Base-by-base conservation (phyloP, 2,797 vertebrate genomes). In the Rhynchonycteris naso region DNA sequence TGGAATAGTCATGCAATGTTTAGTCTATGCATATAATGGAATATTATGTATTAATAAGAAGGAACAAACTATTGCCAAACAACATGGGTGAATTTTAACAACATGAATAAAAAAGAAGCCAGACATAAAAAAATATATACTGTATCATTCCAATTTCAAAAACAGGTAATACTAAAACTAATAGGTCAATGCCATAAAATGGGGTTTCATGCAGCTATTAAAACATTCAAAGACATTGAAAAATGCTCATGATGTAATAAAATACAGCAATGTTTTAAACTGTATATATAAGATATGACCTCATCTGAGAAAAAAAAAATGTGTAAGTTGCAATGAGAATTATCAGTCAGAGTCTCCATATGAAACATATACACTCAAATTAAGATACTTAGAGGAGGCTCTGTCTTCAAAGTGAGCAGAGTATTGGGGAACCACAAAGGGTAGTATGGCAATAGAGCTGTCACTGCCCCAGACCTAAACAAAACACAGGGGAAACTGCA, bases 1-100 rank as follows among this genome's bases (percentile, higher is more conserved):
- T 65, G n/a, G 30, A 91, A 71, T 33, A 30, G 4, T 71, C 56
- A n/a, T 10, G 5, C 47, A 63, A 63, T 58, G 15, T 93, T 35
- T 56, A 86, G 13, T 79, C 76, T 47, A 38, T 78, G 14, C 5
- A 50, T 38, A 33, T 75, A 80, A 83, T n/a, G 16, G 8, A 80
- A 54, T 86, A 80, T 43, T 87, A 63, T 33, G 21, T 30, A 78
- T 65, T 95, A 66, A 82, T 74, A 6, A 59, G 52, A 87, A 84
- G 38, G n/a, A 80, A 21, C 30, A 83, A 66, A 75, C 1, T 24
- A 59, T 90, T 43, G 15, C 19, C 16, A 50, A 28, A 10, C 18
- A 88, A 86, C 21, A 83, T 59, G 16, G 33, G 12, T 91, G 11
- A 65, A 91, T 82, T 88, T 88, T 19, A 91, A 52, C 12, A 83